Evolutionary conservation across 2,113 vertebrate species (phyloP).

Genomic region (Columba janthina): DNA sequence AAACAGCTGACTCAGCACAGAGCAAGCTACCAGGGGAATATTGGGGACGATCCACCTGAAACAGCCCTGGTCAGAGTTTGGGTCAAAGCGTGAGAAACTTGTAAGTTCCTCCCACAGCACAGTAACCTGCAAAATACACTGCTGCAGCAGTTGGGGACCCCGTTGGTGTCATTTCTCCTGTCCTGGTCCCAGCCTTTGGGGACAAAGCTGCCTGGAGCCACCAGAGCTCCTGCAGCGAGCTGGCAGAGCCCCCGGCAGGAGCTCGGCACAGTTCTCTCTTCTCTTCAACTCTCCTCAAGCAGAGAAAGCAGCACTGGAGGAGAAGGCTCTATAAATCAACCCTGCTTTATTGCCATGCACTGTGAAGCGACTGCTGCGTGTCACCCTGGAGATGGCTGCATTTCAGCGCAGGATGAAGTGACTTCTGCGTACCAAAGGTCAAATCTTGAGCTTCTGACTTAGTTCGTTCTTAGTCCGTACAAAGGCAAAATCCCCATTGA

Average conservation of each 20-base stretch:
- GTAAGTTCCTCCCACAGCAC: not conserved
- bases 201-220: not conserved
- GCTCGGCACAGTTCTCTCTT: not conserved
- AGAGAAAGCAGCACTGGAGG: not conserved
- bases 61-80: not conserved
- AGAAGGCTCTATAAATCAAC: conserved; percentile 50
- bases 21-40: not conserved
- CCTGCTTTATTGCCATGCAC: conserved; percentile 27
- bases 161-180: fast-evolving
- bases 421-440: conserved; percentile 40
- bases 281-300: not conserved
- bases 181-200: not conserved
- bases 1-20: not conserved
- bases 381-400: not conserved
- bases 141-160: fast-evolving
- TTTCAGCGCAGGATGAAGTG: conserved; percentile 18
- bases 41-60: not conserved
- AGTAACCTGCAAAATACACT: fast-evolving
- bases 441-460: conserved; percentile 39
- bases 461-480: conserved; percentile 29
- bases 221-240: not conserved
- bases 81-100: not conserved
- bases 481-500: conserved; percentile 44
- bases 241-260: not conserved
- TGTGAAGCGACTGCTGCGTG: not conserved